phyloP scores from a whole-genome alignment of 2,113 vertebrate species.

The Eleginops maclovinus region DNA sequence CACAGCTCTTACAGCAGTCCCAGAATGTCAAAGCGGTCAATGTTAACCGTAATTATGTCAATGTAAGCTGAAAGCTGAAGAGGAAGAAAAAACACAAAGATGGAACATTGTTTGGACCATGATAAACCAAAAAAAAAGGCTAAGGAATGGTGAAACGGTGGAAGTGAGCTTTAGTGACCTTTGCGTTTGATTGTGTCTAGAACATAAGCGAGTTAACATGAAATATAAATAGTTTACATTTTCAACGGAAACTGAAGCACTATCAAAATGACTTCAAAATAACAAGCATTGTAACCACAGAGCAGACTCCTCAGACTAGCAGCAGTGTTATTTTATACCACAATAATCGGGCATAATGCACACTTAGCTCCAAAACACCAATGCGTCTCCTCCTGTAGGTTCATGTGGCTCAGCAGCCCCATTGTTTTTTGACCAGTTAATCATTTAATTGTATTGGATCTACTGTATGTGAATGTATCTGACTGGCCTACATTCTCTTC shows the following conservation, averaged over 20 bases:
- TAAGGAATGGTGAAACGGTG: constrained; percentile 1
- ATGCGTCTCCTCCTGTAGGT: background rate
- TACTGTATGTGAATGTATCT: constrained; percentile 41
- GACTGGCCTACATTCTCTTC: constrained; percentile 35
- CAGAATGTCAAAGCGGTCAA: background rate
- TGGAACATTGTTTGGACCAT: constrained; percentile 8
- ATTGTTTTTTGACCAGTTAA: constrained; percentile 57
- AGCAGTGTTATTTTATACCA: background rate
- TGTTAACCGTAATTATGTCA: background rate
- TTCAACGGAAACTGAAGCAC: constrained; percentile 5
- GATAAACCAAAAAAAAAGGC: constrained; percentile 14
- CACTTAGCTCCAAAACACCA: background rate
- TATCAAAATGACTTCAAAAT: constrained; percentile 15
- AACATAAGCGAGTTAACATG: constrained; percentile 1
- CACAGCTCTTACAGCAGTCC: background rate
- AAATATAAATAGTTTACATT: constrained; percentile 44
- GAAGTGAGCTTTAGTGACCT: constrained; percentile 48
- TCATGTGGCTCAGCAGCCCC: constrained; percentile 16
- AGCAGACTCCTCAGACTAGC: background rate
- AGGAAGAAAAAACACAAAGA: background rate
- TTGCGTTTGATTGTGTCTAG: constrained; percentile 35
- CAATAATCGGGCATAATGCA: constrained; percentile 9
- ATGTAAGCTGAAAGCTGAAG: background rate
- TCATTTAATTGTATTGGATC: constrained; percentile 63
- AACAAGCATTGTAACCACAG: background rate